phyloP scores from a whole-genome alignment of 2,797 vertebrate genomes.

The Tinamus major region DNA sequence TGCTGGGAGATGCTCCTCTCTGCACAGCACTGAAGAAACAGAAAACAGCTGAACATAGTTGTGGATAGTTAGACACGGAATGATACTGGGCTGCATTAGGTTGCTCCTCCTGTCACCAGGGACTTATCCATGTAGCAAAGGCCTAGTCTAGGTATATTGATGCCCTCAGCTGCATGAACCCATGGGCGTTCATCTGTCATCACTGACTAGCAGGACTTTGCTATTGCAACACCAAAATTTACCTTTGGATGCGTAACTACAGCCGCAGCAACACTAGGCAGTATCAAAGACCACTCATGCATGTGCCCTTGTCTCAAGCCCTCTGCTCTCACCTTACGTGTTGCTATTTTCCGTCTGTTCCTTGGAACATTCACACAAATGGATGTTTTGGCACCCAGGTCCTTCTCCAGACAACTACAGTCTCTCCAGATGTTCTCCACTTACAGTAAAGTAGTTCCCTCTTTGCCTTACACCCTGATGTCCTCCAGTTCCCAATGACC shows the following conservation, averaged over 20 bases:
- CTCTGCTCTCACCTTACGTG: background rate
- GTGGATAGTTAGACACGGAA: background rate
- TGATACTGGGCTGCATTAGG: fast-evolving
- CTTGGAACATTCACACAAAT: background rate
- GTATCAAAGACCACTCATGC: background rate
- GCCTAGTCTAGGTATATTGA: background rate
- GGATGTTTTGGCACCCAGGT: background rate
- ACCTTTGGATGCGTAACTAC: background rate
- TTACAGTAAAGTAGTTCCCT: background rate
- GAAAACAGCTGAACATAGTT: background rate
- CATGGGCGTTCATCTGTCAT: background rate
- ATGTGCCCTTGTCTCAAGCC: fast-evolving
- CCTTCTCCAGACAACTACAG: background rate
- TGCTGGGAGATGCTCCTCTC: background rate
- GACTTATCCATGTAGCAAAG: fast-evolving
- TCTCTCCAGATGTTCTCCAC: background rate
- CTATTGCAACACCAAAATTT: fast-evolving
- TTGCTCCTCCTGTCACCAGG: background rate
- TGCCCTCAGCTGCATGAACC: background rate
- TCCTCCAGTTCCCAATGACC: background rate
- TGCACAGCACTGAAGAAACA: background rate
- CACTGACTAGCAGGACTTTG: background rate
- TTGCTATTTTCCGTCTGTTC: background rate
- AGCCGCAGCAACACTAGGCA: background rate
- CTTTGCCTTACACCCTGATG: background rate